These are phyloP conservation scores for Athripsodes cinereus DNA, from an alignment of 2,888 invertebrate genomes.

Conservation along the genomic window DNA sequence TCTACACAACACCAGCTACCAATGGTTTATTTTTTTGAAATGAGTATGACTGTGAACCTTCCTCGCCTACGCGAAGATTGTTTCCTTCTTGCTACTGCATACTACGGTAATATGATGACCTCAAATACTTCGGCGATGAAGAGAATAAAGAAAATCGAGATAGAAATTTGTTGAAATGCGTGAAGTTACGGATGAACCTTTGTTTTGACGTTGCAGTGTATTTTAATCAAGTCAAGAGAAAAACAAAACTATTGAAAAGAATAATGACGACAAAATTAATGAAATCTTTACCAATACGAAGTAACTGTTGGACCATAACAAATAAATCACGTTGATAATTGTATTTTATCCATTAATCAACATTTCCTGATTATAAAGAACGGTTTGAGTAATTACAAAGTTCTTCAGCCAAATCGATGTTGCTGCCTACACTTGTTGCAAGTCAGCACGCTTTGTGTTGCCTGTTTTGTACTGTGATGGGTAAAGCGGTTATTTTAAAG, in stretches of 20 bases:
- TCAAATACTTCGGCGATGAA: background rate
- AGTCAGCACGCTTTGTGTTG: no score
- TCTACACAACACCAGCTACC: constrained; percentile 2
- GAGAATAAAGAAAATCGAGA: background rate
- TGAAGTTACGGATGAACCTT: constrained; percentile 8
- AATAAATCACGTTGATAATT: background rate
- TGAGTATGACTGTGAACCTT: background rate
- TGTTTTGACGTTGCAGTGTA: constrained; percentile 7
- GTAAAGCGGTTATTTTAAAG: no score
- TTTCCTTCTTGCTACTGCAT: background rate
- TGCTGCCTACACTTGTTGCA: no score
- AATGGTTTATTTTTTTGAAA: background rate
- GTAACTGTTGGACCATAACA: no score
- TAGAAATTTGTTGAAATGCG: constrained; percentile 2
- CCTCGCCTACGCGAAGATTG: background rate
- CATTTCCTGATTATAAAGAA: no score
- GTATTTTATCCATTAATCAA: no score
- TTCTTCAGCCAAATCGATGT: no score
- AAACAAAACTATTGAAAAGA: background rate
- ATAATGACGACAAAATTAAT: background rate
- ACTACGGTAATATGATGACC: background rate
- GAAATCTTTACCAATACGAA: background rate
- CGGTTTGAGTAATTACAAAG: no score
- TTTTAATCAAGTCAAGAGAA: background rate
- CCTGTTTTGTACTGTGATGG: no score